A percentile compares a stretch with the other conserved stretches of the same genome.
These are phyloP conservation scores for Conger conger DNA, from an alignment of 2,113 vertebrate species.

Conservation along the genomic window DNA sequence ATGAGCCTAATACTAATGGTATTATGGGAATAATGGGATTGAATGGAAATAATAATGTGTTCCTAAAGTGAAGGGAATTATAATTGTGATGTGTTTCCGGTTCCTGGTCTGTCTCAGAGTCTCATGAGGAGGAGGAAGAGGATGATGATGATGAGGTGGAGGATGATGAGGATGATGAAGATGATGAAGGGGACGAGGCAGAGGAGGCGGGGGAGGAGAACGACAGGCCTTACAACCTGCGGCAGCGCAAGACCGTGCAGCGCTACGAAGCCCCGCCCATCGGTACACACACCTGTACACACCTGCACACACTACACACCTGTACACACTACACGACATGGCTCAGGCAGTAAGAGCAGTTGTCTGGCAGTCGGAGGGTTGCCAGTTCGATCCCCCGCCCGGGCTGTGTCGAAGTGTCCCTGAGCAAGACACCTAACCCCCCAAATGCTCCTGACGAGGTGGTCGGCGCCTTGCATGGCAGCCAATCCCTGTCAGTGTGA, in stretches of 20 bases:
- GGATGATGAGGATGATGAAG: constrained; percentile 90
- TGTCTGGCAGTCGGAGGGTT: too few species aligned
- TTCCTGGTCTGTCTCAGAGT: constrained; percentile 71
- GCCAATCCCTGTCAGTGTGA: too few species aligned
- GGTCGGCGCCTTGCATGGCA: too few species aligned
- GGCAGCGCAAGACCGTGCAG: constrained; percentile 97
- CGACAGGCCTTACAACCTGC: constrained; percentile 91
- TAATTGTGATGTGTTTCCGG: background rate
- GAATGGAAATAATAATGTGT: background rate
- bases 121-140: constrained; percentile 85
- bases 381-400: too few species aligned
- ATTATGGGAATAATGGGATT: too few species aligned
- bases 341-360: too few species aligned
- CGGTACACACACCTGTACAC: constrained; percentile 66
- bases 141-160: constrained; percentile 71
- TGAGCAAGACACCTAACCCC: too few species aligned
- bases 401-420: too few species aligned
- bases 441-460: too few species aligned
- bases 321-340: too few species aligned
- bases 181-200: constrained; percentile 93
- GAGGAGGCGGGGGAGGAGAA: constrained; percentile 89
- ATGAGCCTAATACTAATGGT: too few species aligned
- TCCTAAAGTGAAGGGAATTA: background rate
- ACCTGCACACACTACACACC: background rate
- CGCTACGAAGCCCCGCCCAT: constrained; percentile 96